Base-by-base conservation (phyloP, 1,140 invertebrate species). In the Plodia interpunctella region DNA sequence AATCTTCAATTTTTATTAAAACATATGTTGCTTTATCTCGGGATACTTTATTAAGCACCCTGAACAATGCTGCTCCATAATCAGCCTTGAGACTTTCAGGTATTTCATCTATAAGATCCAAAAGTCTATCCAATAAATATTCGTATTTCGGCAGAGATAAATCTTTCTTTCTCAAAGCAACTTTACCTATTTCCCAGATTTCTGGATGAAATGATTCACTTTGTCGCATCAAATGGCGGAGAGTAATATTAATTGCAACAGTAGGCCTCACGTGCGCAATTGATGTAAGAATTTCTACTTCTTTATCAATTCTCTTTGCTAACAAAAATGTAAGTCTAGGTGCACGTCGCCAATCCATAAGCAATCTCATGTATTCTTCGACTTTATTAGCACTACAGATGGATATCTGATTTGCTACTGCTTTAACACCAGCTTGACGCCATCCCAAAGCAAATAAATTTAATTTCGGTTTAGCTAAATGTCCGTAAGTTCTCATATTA, bases 181-280 rank as follows among this genome's bases (percentile, higher is more conserved):
- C 57, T 57, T 75, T 76, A 5, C 79, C 53, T 32, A 69, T 61
- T 51, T 68, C 50, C 75, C 77, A 83, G 5, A 78, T 52, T 20
- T 44, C 11, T 13, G 28, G 55, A 50, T 75, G 54, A 17, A 72
- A 56, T 5, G 17, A 35, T 35, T 61, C 30, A 52, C 65, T 66
- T 18, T 2, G 10, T 11, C 49, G 49, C 49, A 44, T 50, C 17
- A 63, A 57, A 55, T 68, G 65, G 11, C 54, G 57, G 6, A 68
- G 49, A 5, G 70, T 66, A 10, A 73, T 55, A 50, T 66, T 74
- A 13, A 83, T 11, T 13, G 70, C 68, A 19, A 61, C 62, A 25
- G 49, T 61, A 5, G 78, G 78, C 20, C 77, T 69, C 49, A 63
- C 50, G 4, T 32, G 52, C 10, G 38, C 63, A 20, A 76, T 55